phyloP scores from a whole-genome alignment of 2,888 invertebrate species.

The Apamea anceps region DNA sequence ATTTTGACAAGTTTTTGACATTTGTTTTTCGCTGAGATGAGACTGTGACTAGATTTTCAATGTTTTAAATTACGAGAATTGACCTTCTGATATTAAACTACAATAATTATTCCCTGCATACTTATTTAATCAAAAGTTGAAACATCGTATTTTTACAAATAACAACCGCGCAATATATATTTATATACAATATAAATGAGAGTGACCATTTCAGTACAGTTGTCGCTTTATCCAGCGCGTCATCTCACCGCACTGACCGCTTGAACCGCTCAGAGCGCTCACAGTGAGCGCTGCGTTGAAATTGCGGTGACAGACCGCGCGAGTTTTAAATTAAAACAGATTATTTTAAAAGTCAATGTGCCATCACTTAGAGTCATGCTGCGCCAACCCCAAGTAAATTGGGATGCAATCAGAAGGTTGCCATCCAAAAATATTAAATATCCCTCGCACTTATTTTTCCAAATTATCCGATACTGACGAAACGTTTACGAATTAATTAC shows the following conservation, averaged over 20 bases:
- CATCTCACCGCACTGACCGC: neutral
- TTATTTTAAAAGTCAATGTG: neutral
- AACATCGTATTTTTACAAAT: neutral
- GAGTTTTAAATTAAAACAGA: slow-evolving; percentile 2
- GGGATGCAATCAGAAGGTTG: neutral
- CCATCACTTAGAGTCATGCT: neutral
- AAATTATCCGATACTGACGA: neutral
- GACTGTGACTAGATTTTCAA: too few relatives aligned
- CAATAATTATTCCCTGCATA: neutral
- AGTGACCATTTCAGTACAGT: slow-evolving; percentile 2
- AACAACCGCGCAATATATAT: neutral
- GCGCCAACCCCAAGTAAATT: neutral
- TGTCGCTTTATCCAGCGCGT: neutral
- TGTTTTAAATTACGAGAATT: too few relatives aligned
- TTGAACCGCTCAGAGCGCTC: neutral
- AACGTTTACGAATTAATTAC: slow-evolving; percentile 8
- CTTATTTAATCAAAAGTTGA: neutral
- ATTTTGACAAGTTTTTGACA: too few relatives aligned
- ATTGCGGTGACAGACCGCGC: neutral
- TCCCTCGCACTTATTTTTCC: neutral
- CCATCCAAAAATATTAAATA: neutral
- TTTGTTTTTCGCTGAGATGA: too few relatives aligned
- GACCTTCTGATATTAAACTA: too few relatives aligned
- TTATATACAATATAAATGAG: neutral
- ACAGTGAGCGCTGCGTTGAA: neutral